Evolutionary conservation across 2,888 invertebrate genomes (phyloP).

Genomic region (Lobophora halterata): DNA sequence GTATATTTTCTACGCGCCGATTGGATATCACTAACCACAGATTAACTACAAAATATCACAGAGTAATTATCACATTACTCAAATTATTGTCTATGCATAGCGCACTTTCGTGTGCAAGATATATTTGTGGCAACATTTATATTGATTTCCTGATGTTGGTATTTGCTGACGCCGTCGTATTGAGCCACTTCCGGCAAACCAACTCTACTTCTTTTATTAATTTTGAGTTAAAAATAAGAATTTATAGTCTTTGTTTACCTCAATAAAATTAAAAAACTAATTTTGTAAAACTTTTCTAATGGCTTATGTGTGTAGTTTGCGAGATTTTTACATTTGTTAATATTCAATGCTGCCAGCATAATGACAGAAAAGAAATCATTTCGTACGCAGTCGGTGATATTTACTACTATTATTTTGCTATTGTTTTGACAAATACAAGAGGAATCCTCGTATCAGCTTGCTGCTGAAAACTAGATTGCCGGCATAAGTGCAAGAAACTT

Average conservation of each 20-base stretch:
- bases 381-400: conserved; percentile 79
- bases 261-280: neutral
- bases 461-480: conserved; percentile 33
- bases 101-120: too few relatives aligned
- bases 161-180: conserved; percentile 71
- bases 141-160: conserved; percentile 49
- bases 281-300: neutral
- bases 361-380: conserved; percentile 54
- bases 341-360: conserved; percentile 58
- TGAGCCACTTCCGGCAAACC: conserved; percentile 48
- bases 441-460: conserved; percentile 39
- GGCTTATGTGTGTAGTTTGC: neutral
- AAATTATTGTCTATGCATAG: conserved; percentile 12
- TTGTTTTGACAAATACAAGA: conserved; percentile 68
- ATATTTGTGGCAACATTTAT: conserved; percentile 41
- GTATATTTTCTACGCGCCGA: neutral
- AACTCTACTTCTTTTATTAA: conserved; percentile 5
- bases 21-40: conserved; percentile 4
- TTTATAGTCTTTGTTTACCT: too few relatives aligned
- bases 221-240: neutral
- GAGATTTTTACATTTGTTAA: neutral
- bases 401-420: conserved; percentile 76
- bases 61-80: too few relatives aligned
- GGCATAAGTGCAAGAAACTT: conserved; percentile 35
- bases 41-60: too few relatives aligned